Evolutionary conservation across 2,888 invertebrate genomes (phyloP).

Genomic region (Beris chalybata): DNA sequence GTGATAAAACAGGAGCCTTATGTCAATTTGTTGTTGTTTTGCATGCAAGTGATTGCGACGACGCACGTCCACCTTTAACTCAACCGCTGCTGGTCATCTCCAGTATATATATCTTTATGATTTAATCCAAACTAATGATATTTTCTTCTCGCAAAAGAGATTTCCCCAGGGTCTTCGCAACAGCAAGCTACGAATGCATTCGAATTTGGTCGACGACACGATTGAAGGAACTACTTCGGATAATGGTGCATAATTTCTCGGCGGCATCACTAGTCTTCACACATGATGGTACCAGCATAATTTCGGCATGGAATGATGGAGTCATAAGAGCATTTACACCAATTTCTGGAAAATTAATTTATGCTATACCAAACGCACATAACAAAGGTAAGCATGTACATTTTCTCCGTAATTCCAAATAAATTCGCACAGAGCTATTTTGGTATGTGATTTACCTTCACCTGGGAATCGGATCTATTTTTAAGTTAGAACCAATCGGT

Average conservation of each 20-base stretch:
- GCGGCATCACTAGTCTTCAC: constrained; percentile 79
- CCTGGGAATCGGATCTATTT: too few relatives aligned
- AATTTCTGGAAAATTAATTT: constrained; percentile 77
- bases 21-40: too few relatives aligned
- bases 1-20: too few relatives aligned
- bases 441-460: too few relatives aligned
- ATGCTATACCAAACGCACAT: constrained; percentile 85
- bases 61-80: too few relatives aligned
- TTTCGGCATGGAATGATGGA: constrained; percentile 85
- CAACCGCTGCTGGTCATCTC: too few relatives aligned
- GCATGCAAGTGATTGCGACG: too few relatives aligned
- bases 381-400: constrained; percentile 67
- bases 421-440: too few relatives aligned
- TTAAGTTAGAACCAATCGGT: too few relatives aligned
- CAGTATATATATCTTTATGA: too few relatives aligned
- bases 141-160: constrained; percentile 59
- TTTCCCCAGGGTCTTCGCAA: constrained; percentile 83
- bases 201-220: constrained; percentile 81
- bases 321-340: constrained; percentile 81
- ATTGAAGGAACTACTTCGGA: constrained; percentile 78
- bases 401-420: background rate
- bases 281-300: constrained; percentile 76
- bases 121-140: background rate
- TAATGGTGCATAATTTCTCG: constrained; percentile 83
- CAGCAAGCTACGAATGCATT: constrained; percentile 81